These are phyloP conservation scores for Cephus pygmeus DNA, from an alignment of 2,888 invertebrate genomes.

Conservation along the genomic window DNA sequence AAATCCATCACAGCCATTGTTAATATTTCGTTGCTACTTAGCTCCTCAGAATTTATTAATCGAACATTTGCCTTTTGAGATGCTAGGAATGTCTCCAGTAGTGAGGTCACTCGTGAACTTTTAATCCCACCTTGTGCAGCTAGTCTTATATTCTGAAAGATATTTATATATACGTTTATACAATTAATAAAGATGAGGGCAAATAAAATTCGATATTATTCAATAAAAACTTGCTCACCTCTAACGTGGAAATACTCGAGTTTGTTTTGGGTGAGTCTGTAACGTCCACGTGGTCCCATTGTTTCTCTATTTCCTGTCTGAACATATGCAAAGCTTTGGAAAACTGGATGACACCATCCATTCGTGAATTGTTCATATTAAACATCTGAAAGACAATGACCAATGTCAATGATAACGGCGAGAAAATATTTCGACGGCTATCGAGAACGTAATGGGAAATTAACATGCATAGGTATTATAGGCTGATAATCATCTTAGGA, in stretches of 20 bases:
- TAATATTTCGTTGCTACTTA: constrained; percentile 44
- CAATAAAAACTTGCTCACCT: constrained; percentile 29
- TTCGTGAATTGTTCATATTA: constrained; percentile 73
- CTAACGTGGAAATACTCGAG: constrained; percentile 49
- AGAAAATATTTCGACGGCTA: not conserved
- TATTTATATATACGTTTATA: constrained; percentile 71
- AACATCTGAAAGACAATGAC: constrained; percentile 72
- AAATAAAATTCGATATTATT: constrained; percentile 3
- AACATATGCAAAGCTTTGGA: constrained; percentile 73
- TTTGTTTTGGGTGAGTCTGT: constrained; percentile 55
- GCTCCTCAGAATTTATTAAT: constrained; percentile 32
- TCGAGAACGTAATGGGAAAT: constrained; percentile 11
- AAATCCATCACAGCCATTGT: constrained; percentile 55
- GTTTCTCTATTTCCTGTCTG: constrained; percentile 68
- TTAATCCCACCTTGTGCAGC: constrained; percentile 55
- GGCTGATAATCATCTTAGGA: constrained; percentile 25
- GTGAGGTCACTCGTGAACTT: constrained; percentile 50
- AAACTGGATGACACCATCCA: constrained; percentile 77
- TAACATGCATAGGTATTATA: not conserved
- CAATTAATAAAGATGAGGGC: constrained; percentile 56
- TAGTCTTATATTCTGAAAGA: constrained; percentile 58
- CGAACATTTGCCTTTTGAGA: constrained; percentile 50
- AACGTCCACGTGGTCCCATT: constrained; percentile 62
- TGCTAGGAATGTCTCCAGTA: constrained; percentile 59
- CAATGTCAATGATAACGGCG: not conserved